These are phyloP conservation scores for Zaprionus taronus DNA, from an alignment of 1,140 invertebrate species.

Conservation along the genomic window DNA sequence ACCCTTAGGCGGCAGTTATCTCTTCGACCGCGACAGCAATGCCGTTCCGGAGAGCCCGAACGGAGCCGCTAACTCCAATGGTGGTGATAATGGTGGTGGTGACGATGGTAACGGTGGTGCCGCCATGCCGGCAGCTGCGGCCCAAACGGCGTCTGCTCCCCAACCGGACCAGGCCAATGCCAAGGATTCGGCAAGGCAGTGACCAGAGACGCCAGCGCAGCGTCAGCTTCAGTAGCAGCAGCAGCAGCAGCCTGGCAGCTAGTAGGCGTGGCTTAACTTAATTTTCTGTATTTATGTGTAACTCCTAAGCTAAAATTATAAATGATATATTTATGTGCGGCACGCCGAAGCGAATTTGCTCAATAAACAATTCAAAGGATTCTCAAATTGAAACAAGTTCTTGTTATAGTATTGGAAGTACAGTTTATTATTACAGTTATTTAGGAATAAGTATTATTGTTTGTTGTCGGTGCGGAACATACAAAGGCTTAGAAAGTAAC, in stretches of 20 bases:
- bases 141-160: conserved; percentile 57
- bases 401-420: conserved; percentile 37
- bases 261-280: conserved; percentile 62
- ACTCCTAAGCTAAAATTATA: conserved; percentile 62
- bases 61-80: conserved; percentile 51
- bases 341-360: conserved; percentile 57
- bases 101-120: conserved; percentile 44
- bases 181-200: conserved; percentile 42
- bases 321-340: conserved; percentile 59
- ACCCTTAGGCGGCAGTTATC: conserved; percentile 82
- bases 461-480: conserved; percentile 25
- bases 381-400: conserved; percentile 34
- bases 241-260: conserved; percentile 47
- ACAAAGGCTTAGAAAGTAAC: conserved; percentile 25
- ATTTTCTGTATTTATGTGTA: conserved; percentile 72
- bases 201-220: conserved; percentile 8
- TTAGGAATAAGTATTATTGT: conserved; percentile 23
- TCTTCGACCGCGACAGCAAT: conserved; percentile 78
- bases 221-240: conserved; percentile 13
- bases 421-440: conserved; percentile 48
- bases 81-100: conserved; percentile 59
- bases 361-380: conserved; percentile 76
- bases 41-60: conserved; percentile 58
- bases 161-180: conserved; percentile 26
- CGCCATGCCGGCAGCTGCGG: conserved; percentile 64